Conservation (phyloP, 1,140 invertebrate genomes). For the Dendrolimus kikuchii region DNA sequence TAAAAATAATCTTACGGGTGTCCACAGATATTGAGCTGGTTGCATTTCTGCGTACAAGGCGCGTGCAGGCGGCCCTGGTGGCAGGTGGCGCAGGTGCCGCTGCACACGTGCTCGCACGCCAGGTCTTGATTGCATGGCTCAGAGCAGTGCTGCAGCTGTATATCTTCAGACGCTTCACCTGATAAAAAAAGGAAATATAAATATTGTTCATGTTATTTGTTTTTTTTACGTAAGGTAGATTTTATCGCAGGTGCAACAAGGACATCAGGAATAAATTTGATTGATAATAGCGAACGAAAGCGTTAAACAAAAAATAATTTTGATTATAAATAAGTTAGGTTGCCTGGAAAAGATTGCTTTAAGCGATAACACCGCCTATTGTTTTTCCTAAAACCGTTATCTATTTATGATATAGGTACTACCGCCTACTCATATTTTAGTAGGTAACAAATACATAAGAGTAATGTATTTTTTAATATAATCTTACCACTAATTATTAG, state of each 20-base stretch:
- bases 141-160: conserved; percentile 49
- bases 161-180: background rate
- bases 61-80: conserved; percentile 75
- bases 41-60: conserved; percentile 75
- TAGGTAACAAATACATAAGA: too few relatives aligned
- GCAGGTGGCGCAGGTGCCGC: conserved; percentile 75
- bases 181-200: background rate
- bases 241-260: too few relatives aligned
- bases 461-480: conserved; percentile 1
- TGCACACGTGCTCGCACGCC: conserved; percentile 75
- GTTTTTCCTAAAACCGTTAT: too few relatives aligned
- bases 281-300: too few relatives aligned
- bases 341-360: too few relatives aligned
- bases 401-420: background rate
- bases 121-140: conserved; percentile 62
- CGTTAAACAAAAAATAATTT: too few relatives aligned
- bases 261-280: too few relatives aligned
- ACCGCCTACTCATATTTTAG: background rate
- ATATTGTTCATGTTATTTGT: too few relatives aligned
- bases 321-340: too few relatives aligned
- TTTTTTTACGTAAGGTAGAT: too few relatives aligned
- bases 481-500: conserved; percentile 6
- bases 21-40: conserved; percentile 75
- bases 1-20: conserved; percentile 72
- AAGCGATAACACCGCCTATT: too few relatives aligned